Base-by-base conservation (phyloP, 1,140 invertebrate species). In the Orchesella cincta region DNA sequence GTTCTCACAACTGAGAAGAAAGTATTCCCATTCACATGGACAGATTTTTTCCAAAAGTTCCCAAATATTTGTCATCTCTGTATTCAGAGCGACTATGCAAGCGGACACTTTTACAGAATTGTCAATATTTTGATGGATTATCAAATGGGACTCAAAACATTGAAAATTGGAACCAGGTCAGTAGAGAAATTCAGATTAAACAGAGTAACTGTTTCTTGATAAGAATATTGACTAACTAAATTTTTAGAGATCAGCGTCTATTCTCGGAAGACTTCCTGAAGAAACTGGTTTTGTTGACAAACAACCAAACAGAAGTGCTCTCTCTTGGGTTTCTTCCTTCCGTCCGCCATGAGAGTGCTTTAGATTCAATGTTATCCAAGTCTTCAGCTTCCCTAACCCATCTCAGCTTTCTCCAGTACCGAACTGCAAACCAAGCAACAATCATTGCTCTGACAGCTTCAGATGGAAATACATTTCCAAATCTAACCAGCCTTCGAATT, bases 91-190 rank as follows among this genome's bases (percentile, higher is more conserved):
- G 62, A 67, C n/a, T 67, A 67, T 33, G 62, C 26, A 3, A 31
- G 28, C 26, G 26, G 8, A 2, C 26, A 33, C 62, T 31, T 67
- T 23, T 31, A 5, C 26, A 29, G 31, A 8, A 8, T 67, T 29
- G 12, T 67, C 14, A 33, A 33, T 67, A 23, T 29, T 16, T 31
- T 67, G 23, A 29, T 33, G 8, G 62, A 67, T 29, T 31, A 23
- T 3, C 28, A 67, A 67, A 31, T 31, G 29, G 23, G 8, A 12
- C 31, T 67, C 8, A 29, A 33, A n/a, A 67, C 62, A 31, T 31
- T 67, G 29, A 29, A 67, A 33, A 67, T 67, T 67, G 62, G 62
- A 31, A 67, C 62, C 29, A 29, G 62, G 62, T 67, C 8, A 29
- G 26, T 46, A 46, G 39, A 46, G n/a, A 3, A 57, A 14, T 67